A percentile compares a stretch with the other conserved stretches of the same genome.
Conservation (phyloP, 2,113 vertebrate species). For the Phylloscopus trochilus region DNA sequence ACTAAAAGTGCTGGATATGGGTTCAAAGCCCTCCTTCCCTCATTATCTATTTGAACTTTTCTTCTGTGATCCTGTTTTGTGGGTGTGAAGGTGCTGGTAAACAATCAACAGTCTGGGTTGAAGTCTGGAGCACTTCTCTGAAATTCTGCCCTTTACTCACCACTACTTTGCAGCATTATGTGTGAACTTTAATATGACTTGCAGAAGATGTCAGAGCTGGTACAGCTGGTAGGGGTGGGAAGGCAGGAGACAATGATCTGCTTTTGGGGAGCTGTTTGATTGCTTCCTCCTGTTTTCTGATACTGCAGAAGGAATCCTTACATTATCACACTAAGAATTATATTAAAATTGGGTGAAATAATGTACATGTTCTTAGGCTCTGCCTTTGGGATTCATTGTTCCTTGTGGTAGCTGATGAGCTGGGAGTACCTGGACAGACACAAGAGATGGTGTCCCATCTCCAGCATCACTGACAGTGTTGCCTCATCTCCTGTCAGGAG, state of each 20-base stretch:
- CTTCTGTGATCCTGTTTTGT: not conserved
- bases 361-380: not conserved
- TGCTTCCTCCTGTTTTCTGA: not conserved
- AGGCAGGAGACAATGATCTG: not conserved
- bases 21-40: not conserved
- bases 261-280: not conserved
- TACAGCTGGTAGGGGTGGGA: not conserved
- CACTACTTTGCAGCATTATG: not conserved
- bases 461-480: not conserved
- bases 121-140: not conserved
- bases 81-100: not conserved
- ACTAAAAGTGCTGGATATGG: not conserved
- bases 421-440: not conserved
- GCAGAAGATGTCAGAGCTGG: not conserved
- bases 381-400: not conserved
- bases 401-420: not conserved
- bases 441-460: not conserved
- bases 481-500: not conserved
- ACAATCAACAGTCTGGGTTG: not conserved
- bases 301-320: not conserved
- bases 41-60: not conserved
- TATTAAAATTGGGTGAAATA: not conserved
- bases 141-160: not conserved
- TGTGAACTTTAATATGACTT: not conserved
- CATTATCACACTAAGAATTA: not conserved